Percentiles rank a stretch among this genome's conserved stretches.
phyloP scores from a whole-genome alignment of 2,888 invertebrate species.

The Agrochola macilenta region DNA sequence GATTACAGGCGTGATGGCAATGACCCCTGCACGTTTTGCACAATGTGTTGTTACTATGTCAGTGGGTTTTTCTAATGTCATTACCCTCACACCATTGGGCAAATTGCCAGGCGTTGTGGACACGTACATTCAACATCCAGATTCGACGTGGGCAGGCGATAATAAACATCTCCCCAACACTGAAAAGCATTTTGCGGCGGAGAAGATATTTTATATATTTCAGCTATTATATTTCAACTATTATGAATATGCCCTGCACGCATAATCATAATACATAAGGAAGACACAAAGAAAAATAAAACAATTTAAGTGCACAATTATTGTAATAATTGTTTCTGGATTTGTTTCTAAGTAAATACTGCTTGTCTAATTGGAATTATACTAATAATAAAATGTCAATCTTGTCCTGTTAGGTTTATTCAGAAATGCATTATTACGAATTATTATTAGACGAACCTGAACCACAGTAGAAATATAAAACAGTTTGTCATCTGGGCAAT shows the following conservation, averaged over 20 bases:
- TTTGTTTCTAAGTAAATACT: slow-evolving; percentile 10
- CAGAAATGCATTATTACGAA: slow-evolving; percentile 16
- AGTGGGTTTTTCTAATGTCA: slow-evolving; percentile 14
- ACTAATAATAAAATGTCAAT: slow-evolving; percentile 8
- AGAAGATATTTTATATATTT: too few species aligned
- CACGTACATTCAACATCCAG: background rate
- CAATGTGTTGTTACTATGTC: background rate
- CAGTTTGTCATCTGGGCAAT: slow-evolving; percentile 9
- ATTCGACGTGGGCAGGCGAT: background rate
- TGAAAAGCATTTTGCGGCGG: background rate
- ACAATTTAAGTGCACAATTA: background rate
- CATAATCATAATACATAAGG: background rate
- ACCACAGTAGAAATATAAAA: background rate
- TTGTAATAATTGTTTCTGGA: slow-evolving; percentile 30
- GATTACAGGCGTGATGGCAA: too few species aligned
- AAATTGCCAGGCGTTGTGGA: background rate
- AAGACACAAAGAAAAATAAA: background rate
- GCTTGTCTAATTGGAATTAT: slow-evolving; percentile 14
- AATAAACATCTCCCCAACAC: background rate
- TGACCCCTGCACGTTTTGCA: background rate
- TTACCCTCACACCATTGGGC: background rate
- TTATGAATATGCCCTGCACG: too few species aligned
- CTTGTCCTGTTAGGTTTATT: slow-evolving; percentile 24
- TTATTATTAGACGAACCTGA: slow-evolving; percentile 24
- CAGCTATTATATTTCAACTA: too few species aligned